These are phyloP conservation scores for Morus bassanus DNA, from an alignment of 2,797 vertebrate genomes.

Conservation along the genomic window DNA sequence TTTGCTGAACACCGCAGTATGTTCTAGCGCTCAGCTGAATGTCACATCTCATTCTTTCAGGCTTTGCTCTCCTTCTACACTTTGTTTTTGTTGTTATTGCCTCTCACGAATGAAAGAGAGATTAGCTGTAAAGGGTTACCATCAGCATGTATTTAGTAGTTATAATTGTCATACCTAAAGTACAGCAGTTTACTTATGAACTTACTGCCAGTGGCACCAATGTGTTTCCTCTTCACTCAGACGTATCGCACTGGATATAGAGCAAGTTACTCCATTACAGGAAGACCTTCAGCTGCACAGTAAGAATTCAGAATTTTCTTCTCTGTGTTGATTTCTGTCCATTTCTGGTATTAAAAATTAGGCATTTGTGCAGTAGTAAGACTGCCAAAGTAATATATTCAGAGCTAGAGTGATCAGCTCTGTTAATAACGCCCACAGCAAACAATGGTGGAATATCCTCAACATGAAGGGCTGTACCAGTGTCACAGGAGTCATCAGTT, in stretches of 20 bases:
- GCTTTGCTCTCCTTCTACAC: not conserved
- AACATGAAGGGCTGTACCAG: not conserved
- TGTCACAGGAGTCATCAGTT: not conserved
- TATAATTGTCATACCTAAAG: not conserved
- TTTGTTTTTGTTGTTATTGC: not conserved
- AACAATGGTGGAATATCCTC: not conserved
- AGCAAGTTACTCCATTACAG: not conserved
- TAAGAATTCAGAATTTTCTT: not conserved
- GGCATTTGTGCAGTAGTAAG: not conserved
- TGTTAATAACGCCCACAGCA: not conserved
- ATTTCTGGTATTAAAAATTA: not conserved
- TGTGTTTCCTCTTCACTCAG: not conserved
- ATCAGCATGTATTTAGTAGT: not conserved
- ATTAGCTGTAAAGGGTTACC: not conserved
- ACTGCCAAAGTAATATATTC: not conserved
- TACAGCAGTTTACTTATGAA: not conserved
- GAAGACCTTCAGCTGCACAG: not conserved
- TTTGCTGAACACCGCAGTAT: not conserved
- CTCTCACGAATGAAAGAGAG: not conserved
- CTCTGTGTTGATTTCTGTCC: not conserved
- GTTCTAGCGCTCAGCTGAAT: not conserved
- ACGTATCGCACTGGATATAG: not conserved
- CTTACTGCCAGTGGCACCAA: not conserved
- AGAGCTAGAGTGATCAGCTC: not conserved
- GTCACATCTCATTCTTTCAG: not conserved